These are phyloP conservation scores for Platichthys flesus DNA, from an alignment of 2,113 vertebrate species.

Conservation along the genomic window DNA sequence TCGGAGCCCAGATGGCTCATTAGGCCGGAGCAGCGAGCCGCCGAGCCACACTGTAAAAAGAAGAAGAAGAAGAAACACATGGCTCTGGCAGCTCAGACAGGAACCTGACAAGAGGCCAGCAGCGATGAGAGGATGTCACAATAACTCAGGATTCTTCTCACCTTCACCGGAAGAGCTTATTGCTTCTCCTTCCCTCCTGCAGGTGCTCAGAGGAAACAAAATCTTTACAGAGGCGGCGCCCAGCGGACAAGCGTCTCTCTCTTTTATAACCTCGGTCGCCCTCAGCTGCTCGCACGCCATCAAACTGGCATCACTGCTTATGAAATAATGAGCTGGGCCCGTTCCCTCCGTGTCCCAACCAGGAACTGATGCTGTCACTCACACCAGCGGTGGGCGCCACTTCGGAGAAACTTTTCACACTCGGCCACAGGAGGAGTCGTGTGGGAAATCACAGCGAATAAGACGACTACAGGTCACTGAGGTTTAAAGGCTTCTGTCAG, in stretches of 20 bases:
- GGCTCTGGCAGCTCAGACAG: not conserved
- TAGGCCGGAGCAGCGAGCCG: conserved; percentile 44
- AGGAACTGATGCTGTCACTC: conserved; percentile 44
- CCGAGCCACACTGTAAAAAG: conserved; percentile 5
- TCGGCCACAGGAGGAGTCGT: no score
- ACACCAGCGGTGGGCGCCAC: not conserved
- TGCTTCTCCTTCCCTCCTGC: conserved; percentile 17
- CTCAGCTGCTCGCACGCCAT: not conserved
- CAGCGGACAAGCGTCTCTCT: not conserved
- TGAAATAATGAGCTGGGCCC: conserved; percentile 46
- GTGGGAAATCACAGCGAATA: no score
- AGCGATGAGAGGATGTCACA: conserved; percentile 20
- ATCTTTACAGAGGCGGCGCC: conserved; percentile 9
- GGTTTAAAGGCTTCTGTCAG: no score
- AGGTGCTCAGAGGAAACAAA: conserved; percentile 1
- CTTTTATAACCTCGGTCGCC: not conserved
- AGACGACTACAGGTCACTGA: no score
- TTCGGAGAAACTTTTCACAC: not conserved
- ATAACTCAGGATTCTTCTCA: conserved; percentile 35
- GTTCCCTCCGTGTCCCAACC: conserved; percentile 9
- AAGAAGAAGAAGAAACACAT: not conserved
- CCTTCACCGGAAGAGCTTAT: conserved; percentile 18
- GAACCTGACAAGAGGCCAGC: conserved; percentile 7
- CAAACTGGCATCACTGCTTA: not conserved
- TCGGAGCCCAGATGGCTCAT: conserved; percentile 64